Evolutionary conservation across 2,113 vertebrate genomes (phyloP), one percentile per base, ranked within the genome.

Genomic region (Balaeniceps rex): DNA sequence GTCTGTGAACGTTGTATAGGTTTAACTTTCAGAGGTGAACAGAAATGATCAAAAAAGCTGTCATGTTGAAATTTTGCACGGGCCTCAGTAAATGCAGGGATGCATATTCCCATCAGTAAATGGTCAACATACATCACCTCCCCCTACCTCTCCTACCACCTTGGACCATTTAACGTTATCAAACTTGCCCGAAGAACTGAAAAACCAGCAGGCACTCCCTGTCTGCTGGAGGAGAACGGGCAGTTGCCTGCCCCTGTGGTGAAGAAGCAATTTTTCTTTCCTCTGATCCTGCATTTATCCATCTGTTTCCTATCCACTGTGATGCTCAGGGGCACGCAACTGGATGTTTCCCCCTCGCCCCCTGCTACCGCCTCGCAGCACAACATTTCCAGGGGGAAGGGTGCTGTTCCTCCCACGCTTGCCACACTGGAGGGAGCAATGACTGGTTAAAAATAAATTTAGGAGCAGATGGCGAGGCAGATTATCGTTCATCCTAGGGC

Each of bases 381-480:
- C 60, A 24, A 8, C 6, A 0, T 16, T 58, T 89, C n/a, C 60
- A 87, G 83, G 34, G 60, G 31, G 17, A 47, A 72, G 15, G 70
- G 61, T 80, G 64, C 85, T 5, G 0, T 64, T 93, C 61, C 58
- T 83, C 25, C 87, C 44, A 14, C 0, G 0, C 54, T 89, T 4
- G 3, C 49, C 0, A 0, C 86, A 55, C 66, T 44, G 77, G 52
- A 91, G 91, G 82, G 92, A 95, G 65, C 49, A 3, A 77, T 74
- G 84, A 54, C 94, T 95, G 91, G 58, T 97, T 98, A 93, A 98
- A 98, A 95, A 97, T 97, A 97, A 97, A 96, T 92, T 83, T 77
- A 87, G 93, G 97, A 97, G 93, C 97, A 98, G 98, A 98, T 98
- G 98, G 97, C 10, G 12, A 57, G 90, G 91, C 83, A 93, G 84